phyloP scores from a whole-genome alignment of 2,113 vertebrate genomes.

The Nymphicus hollandicus region DNA sequence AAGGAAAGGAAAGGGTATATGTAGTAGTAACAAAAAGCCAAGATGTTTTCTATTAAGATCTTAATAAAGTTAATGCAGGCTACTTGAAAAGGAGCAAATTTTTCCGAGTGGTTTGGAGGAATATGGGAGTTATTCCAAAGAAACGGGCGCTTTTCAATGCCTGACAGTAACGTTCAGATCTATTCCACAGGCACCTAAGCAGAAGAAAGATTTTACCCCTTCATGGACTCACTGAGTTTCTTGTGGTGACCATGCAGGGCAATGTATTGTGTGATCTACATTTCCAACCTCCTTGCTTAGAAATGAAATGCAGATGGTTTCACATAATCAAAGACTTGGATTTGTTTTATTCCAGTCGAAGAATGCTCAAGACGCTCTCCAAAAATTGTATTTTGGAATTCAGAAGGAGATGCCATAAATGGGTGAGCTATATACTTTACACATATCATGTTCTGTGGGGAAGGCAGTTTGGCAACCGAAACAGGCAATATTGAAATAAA shows the following conservation, averaged over 20 bases:
- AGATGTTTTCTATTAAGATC: not conserved
- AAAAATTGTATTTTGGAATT: constrained; percentile 48
- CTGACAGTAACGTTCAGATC: not conserved
- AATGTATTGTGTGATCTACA: not conserved
- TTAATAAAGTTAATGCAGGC: not conserved
- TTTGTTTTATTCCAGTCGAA: constrained; percentile 33
- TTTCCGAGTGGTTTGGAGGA: not conserved
- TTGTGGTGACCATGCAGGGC: not conserved
- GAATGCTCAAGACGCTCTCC: constrained; percentile 39
- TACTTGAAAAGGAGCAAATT: not conserved
- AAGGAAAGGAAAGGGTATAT: not conserved
- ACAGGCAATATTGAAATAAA: constrained; percentile 45
- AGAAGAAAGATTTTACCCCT: not conserved
- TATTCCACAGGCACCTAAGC: not conserved
- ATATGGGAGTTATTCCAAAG: not conserved
- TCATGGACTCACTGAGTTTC: not conserved
- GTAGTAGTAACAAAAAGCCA: not conserved
- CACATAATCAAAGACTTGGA: constrained; percentile 33
- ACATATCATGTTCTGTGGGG: constrained; percentile 61
- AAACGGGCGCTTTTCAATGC: not conserved
- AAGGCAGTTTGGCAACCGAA: constrained; percentile 46
- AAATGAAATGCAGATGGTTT: constrained; percentile 64
- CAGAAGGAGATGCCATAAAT: constrained; percentile 43
- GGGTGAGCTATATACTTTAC: constrained; percentile 56
- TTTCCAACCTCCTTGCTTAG: constrained; percentile 17